These are phyloP conservation scores for Campoplex capitator DNA, from an alignment of 2,888 invertebrate genomes.

Conservation along the genomic window DNA sequence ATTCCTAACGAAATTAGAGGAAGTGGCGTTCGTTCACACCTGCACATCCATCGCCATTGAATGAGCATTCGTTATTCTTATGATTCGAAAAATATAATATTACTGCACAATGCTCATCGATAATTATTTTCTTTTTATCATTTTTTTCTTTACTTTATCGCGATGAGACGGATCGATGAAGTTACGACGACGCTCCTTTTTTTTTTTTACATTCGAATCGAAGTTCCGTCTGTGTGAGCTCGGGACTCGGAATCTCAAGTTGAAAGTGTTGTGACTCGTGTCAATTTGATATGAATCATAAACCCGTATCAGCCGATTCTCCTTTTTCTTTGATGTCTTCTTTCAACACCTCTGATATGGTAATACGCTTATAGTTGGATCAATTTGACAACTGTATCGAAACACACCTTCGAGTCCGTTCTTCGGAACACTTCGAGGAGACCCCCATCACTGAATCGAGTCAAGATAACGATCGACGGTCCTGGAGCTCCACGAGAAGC, in stretches of 20 bases:
- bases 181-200: not conserved
- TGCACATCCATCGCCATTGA: conserved; percentile 52
- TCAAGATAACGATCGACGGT: not conserved
- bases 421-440: not conserved
- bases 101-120: not conserved
- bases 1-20: conserved; percentile 69
- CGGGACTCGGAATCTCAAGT: not conserved
- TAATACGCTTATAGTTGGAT: conserved; percentile 11
- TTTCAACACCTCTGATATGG: not conserved
- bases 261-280: not conserved
- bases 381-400: conserved; percentile 18
- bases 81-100: conserved; percentile 14
- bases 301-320: not conserved
- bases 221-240: too few relatives aligned
- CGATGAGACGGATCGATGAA: not conserved
- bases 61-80: conserved; percentile 47
- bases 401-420: not conserved
- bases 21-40: conserved; percentile 71
- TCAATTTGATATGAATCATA: not conserved
- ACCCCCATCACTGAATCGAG: not conserved
- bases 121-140: not conserved
- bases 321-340: not conserved
- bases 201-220: not conserved
- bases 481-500: not conserved
- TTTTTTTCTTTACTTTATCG: not conserved